Conservation (phyloP, 2,888 invertebrate species). For the Meteorus colon region DNA sequence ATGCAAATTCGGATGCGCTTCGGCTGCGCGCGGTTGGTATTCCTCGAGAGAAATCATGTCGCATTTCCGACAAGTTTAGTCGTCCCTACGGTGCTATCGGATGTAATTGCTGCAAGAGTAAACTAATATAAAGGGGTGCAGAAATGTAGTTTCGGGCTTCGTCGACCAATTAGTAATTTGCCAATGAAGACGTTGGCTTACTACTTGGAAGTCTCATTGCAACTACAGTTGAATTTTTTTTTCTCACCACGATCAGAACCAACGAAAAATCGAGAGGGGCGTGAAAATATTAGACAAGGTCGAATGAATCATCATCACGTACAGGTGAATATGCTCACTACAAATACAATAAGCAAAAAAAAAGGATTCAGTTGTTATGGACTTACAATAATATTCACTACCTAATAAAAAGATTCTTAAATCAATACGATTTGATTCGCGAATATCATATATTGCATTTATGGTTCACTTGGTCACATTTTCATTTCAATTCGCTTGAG, state of each 20-base stretch:
- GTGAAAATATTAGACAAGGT: too few species aligned
- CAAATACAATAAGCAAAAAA: neutral
- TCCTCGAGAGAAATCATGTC: slow-evolving; percentile 63
- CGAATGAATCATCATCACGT: too few species aligned
- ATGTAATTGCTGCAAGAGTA: slow-evolving; percentile 61
- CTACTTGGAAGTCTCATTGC: neutral
- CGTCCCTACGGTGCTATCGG: slow-evolving; percentile 59
- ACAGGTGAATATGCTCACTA: too few species aligned
- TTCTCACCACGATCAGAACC: too few species aligned
- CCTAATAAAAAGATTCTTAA: too few species aligned
- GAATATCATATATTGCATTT: too few species aligned
- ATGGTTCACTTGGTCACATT: too few species aligned
- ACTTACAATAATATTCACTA: too few species aligned
- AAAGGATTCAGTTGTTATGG: neutral
- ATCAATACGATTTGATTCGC: too few species aligned
- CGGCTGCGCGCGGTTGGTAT: slow-evolving; percentile 50
- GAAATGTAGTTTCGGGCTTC: slow-evolving; percentile 40
- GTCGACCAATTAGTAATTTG: slow-evolving; percentile 30
- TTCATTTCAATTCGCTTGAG: too few species aligned
- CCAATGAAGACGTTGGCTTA: slow-evolving; percentile 21
- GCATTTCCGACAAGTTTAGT: slow-evolving; percentile 57
- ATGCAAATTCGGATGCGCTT: slow-evolving; percentile 37
- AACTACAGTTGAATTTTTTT: neutral
- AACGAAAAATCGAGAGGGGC: neutral
- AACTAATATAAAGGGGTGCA: slow-evolving; percentile 57